Percentiles rank a stretch among this genome's conserved stretches.
These are phyloP conservation scores for Agonopterix subpropinquella DNA, from an alignment of 2,888 invertebrate genomes.

Conservation along the genomic window DNA sequence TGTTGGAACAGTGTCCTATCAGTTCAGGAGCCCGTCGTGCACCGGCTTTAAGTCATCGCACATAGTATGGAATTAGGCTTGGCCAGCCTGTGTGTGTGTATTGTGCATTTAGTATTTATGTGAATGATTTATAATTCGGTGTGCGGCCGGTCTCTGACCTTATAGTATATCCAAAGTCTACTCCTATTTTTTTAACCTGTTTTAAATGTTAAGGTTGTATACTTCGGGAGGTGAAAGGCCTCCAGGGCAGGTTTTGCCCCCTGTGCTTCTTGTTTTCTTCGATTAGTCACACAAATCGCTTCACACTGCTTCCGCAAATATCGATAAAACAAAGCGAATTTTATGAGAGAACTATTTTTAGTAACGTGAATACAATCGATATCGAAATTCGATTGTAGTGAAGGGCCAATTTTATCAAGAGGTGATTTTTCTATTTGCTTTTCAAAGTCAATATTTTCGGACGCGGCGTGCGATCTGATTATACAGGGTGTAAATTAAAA, in stretches of 20 bases:
- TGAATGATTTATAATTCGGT: slow-evolving; percentile 7
- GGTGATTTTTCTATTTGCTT: slow-evolving; percentile 24
- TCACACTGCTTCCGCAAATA: slow-evolving; percentile 39
- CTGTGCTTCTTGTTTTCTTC: slow-evolving; percentile 73
- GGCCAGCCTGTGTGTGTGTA: no score
- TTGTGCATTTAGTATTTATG: slow-evolving; percentile 5
- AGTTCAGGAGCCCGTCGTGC: slow-evolving; percentile 28
- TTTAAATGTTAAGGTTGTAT: slow-evolving; percentile 71
- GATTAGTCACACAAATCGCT: slow-evolving; percentile 37
- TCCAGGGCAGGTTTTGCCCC: slow-evolving; percentile 55
- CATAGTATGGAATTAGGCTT: no score
- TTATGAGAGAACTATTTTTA: slow-evolving; percentile 42
- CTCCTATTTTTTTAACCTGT: slow-evolving; percentile 75
- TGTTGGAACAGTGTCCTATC: slow-evolving; percentile 41
- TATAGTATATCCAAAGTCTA: slow-evolving; percentile 69
- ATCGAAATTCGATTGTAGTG: slow-evolving; percentile 19
- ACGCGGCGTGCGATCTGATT: slow-evolving; percentile 27
- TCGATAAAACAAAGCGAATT: slow-evolving; percentile 28
- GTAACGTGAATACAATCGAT: slow-evolving; percentile 19
- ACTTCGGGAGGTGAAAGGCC: slow-evolving; percentile 47
- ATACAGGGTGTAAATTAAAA: no score
- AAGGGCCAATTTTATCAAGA: slow-evolving; percentile 29
- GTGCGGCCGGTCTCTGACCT: slow-evolving; percentile 28
- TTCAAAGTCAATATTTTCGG: slow-evolving; percentile 36
- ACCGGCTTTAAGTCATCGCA: slow-evolving; percentile 3